phyloP scores from a whole-genome alignment of 2,113 vertebrate species.

The Pelmatolapia mariae region DNA sequence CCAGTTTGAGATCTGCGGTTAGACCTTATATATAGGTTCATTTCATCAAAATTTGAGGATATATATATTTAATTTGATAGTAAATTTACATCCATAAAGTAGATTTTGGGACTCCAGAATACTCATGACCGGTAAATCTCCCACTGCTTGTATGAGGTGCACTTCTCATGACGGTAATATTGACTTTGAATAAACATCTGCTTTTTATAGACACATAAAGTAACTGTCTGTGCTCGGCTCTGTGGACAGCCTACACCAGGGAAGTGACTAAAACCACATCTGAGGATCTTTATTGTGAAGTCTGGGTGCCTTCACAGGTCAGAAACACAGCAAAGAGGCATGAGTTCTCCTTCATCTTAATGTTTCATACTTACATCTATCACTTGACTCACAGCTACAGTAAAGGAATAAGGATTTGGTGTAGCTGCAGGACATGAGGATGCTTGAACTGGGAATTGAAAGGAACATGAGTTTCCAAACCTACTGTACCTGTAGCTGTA shows the following conservation, averaged over 20 bases:
- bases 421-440: neutral
- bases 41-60: neutral
- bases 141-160: neutral
- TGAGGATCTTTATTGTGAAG: neutral
- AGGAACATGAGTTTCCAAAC: neutral
- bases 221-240: neutral
- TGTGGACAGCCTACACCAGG: neutral
- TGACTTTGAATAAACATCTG: neutral
- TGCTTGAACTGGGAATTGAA: neutral
- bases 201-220: neutral
- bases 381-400: neutral
- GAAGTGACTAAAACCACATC: neutral
- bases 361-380: neutral
- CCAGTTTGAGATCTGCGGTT: rapidly evolving
- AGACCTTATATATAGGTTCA: neutral
- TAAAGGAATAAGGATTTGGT: neutral
- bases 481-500: neutral
- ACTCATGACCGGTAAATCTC: neutral
- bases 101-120: neutral
- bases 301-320: neutral
- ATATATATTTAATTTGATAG: neutral
- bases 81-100: neutral
- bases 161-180: neutral
- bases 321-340: neutral
- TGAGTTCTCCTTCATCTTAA: neutral